phyloP scores from a whole-genome alignment of 2,888 invertebrate species.

The Drosophila macrospina region DNA sequence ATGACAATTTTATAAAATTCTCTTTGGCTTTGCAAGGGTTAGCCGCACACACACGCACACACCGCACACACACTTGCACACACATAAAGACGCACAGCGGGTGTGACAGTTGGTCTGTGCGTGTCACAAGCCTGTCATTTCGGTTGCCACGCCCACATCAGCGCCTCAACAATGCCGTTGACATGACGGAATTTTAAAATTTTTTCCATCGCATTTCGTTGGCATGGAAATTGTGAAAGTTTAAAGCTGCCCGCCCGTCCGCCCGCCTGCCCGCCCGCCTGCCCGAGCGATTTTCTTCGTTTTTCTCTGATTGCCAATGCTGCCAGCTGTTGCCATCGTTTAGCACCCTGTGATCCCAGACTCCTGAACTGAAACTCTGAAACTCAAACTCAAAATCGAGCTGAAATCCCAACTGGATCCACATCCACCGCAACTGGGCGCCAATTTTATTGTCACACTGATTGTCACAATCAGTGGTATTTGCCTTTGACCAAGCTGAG shows the following conservation, averaged over 20 bases:
- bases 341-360: slow-evolving; percentile 41
- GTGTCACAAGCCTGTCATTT: slow-evolving; percentile 77
- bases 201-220: slow-evolving; percentile 64
- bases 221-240: slow-evolving; percentile 74
- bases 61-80: slow-evolving; percentile 24
- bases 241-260: slow-evolving; percentile 58
- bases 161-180: slow-evolving; percentile 47
- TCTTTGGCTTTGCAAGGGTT: slow-evolving; percentile 71
- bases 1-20: slow-evolving; percentile 70
- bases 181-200: slow-evolving; percentile 75
- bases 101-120: slow-evolving; percentile 78
- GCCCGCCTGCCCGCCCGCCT: not conserved
- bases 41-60: slow-evolving; percentile 42
- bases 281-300: slow-evolving; percentile 15
- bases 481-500: slow-evolving; percentile 72
- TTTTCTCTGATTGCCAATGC: slow-evolving; percentile 45
- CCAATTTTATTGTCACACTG: slow-evolving; percentile 75
- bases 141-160: slow-evolving; percentile 54
- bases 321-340: slow-evolving; percentile 67
- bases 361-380: not conserved
- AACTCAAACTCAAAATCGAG: slow-evolving; percentile 21
- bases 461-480: slow-evolving; percentile 79
- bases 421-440: slow-evolving; percentile 49
- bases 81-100: slow-evolving; percentile 28
- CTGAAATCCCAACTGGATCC: slow-evolving; percentile 22